Evolutionary conservation across 2,797 vertebrate species (phyloP).

Genomic region (Gadopsis marmoratus): DNA sequence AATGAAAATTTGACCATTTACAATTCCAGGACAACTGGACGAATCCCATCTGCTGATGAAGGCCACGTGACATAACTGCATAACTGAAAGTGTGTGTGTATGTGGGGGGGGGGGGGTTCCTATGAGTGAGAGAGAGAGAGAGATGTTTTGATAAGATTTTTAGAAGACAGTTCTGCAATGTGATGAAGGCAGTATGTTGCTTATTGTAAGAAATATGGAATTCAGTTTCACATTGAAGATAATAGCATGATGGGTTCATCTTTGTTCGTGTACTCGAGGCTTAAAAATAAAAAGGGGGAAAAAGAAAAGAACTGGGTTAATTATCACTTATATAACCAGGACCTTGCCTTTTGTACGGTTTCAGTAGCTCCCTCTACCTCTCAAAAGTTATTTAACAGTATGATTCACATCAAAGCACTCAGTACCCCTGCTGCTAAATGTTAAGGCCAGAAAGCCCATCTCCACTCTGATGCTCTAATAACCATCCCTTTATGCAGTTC

Average conservation of each 20-base stretch:
- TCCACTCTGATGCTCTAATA: constrained; percentile 90
- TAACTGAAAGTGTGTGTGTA: neutral
- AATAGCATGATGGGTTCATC: neutral
- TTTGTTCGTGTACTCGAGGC: neutral
- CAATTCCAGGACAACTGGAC: neutral
- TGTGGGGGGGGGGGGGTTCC: neutral
- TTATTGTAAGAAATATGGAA: neutral
- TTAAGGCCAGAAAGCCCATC: constrained; percentile 88
- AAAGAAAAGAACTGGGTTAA: constrained; percentile 79
- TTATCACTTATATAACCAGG: constrained; percentile 81
- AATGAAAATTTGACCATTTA: neutral
- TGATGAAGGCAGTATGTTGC: neutral
- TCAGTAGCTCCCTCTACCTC: constrained; percentile 85
- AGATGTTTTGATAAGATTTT: neutral
- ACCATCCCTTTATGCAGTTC: constrained; percentile 93
- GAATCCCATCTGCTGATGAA: neutral
- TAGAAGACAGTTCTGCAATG: neutral
- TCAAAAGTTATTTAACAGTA: constrained; percentile 91
- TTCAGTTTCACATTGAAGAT: neutral
- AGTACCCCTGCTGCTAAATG: constrained; percentile 88
- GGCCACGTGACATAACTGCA: neutral
- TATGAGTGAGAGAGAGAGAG: neutral
- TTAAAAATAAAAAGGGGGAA: constrained; percentile 19
- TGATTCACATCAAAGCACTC: constrained; percentile 92
- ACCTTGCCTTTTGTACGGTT: constrained; percentile 78